phyloP scores from a whole-genome alignment of 2,113 vertebrate genomes.

The Bostrychus sinensis region DNA sequence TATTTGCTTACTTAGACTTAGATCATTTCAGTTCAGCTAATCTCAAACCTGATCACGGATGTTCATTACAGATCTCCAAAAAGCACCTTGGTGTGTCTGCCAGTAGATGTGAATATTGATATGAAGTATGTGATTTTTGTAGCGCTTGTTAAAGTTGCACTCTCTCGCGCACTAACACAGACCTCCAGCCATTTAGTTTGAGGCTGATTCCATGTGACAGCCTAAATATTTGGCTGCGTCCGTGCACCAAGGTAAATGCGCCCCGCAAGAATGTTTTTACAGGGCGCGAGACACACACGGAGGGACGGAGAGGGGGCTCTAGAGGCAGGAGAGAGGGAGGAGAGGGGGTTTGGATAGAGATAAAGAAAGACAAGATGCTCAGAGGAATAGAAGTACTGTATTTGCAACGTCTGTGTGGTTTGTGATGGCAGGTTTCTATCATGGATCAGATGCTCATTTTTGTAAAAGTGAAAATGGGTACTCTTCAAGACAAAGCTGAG shows the following conservation, averaged over 20 bases:
- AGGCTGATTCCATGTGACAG: constrained; percentile 79
- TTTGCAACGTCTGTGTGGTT: constrained; percentile 29
- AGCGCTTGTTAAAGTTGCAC: neutral
- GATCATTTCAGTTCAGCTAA: neutral
- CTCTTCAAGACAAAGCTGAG: neutral
- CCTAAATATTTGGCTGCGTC: constrained; percentile 80
- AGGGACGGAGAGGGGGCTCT: neutral
- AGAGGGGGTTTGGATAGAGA: constrained; percentile 33
- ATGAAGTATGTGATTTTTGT: neutral
- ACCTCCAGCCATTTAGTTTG: constrained; percentile 73
- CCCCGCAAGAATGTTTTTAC: constrained; percentile 73
- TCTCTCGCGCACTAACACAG: constrained; percentile 13
- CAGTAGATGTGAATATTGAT: constrained; percentile 1
- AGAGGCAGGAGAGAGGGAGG: constrained; percentile 10
- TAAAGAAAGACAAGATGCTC: constrained; percentile 37
- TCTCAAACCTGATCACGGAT: neutral
- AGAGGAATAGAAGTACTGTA: constrained; percentile 12
- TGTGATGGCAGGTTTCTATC: constrained; percentile 6
- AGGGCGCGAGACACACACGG: constrained; percentile 32
- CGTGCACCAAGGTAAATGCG: constrained; percentile 74
- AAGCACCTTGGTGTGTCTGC: neutral
- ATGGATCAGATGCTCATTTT: constrained; percentile 8
- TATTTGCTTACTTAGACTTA: neutral
- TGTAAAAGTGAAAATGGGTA: neutral
- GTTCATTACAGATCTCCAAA: neutral